Base-by-base conservation (phyloP, 2,888 invertebrate genomes). In the Horisme vitalbata region DNA sequence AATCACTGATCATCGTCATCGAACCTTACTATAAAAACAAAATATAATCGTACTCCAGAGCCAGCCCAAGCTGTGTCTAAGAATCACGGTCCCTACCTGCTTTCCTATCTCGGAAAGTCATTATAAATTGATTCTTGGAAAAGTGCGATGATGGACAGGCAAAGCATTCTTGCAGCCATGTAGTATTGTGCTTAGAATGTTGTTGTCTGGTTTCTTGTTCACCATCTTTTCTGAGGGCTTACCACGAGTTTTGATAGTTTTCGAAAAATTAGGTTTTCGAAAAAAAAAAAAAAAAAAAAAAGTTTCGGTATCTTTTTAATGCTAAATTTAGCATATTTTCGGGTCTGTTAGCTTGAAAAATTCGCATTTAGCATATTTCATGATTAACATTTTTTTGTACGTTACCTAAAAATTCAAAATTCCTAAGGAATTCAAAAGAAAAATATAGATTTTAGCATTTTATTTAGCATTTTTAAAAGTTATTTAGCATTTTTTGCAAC, bases 81-180 rank as follows among this genome's bases (percentile, higher is more conserved):
- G 30, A 45, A 45, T 35, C 35, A n/a, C n/a, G n/a, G n/a, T 10
- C 24, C 28, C 14, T 41, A 11, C 34, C 27, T 26, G 35, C 26
- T 34, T 35, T 41, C 34, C 30, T 34, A 26, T 21, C 50, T 30
- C 15, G 41, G 23, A 41, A 27, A 45, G 33, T 50, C 50, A 45
- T 50, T 50, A 50, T 33, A 45, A 20, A 35, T 13, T 13, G 28
- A 9, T 45, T 45, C 50, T 32, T 26, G 23, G 50, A 49, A 41
- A 20, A 15, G 12, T 24, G 9, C 32, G 20, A 27, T 33, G 45
- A 37, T 45, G 27, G 32, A 23, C 27, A 21, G 39, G 27, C 39
- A 39, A 46, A 31, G 45, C 46, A 46, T 41, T 45, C 32, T 33
- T 33, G 15, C 33, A 33, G 31, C 32, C 44, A 27, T 37, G 35